These are phyloP conservation scores for Pangasius mekongensis DNA, from an alignment of 2,797 vertebrate genomes.

Conservation along the genomic window DNA sequence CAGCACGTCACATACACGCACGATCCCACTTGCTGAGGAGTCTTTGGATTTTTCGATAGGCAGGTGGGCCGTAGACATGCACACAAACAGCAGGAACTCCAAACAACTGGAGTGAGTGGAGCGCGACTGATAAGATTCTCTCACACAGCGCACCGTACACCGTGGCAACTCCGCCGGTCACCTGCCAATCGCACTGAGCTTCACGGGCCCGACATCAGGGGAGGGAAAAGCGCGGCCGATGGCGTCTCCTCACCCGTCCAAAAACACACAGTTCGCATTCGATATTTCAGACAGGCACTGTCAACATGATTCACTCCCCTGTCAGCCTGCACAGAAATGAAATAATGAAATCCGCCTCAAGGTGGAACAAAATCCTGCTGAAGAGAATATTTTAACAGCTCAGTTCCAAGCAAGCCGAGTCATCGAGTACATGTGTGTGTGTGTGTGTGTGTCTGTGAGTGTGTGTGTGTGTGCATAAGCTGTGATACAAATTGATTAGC, in stretches of 20 bases:
- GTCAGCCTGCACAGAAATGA: slow-evolving; percentile 78
- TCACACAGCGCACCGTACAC: slow-evolving; percentile 64
- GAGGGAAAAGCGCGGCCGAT: slow-evolving; percentile 69
- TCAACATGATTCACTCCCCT: slow-evolving; percentile 85
- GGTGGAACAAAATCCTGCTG: slow-evolving; percentile 81
- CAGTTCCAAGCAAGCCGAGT: slow-evolving; percentile 66
- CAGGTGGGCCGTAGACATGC: slow-evolving; percentile 50
- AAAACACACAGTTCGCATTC: slow-evolving; percentile 78
- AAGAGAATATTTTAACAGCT: slow-evolving; percentile 75
- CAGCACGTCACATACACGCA: slow-evolving; percentile 22
- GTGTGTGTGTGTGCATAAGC: neutral
- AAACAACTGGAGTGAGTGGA: slow-evolving; percentile 65
- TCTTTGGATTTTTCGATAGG: slow-evolving; percentile 51
- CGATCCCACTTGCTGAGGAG: slow-evolving; percentile 41
- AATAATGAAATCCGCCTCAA: slow-evolving; percentile 85
- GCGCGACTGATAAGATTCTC: slow-evolving; percentile 73
- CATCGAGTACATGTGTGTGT: neutral
- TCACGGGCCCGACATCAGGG: slow-evolving; percentile 66
- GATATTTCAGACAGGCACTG: slow-evolving; percentile 79
- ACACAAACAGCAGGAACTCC: slow-evolving; percentile 63
- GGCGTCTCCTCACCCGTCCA: slow-evolving; percentile 74
- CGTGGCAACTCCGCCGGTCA: slow-evolving; percentile 68
- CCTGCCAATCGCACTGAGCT: slow-evolving; percentile 72
- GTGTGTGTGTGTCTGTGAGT: neutral
- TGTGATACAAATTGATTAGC: slow-evolving; percentile 34